Conservation (phyloP, 2,888 invertebrate species). For the Cataglyphis altisquamis region DNA sequence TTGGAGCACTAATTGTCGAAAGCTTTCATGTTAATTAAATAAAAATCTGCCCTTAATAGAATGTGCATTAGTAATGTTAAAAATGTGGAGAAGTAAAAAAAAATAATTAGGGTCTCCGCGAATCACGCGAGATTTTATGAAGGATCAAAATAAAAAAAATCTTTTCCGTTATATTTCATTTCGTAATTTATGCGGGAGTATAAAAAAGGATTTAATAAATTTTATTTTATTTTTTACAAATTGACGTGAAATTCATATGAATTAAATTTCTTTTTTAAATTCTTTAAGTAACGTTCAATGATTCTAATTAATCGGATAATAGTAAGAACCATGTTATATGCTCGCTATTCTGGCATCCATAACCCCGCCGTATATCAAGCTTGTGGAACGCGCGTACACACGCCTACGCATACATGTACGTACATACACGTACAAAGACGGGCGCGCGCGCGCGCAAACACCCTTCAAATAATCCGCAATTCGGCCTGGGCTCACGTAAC, state of each 20-base stretch:
- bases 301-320: background rate
- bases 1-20: constrained; percentile 35
- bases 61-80: background rate
- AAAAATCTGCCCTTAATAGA: constrained; percentile 27
- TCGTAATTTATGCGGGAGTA: background rate
- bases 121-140: background rate
- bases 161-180: constrained; percentile 6
- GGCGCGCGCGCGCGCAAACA: background rate
- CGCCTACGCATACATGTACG: background rate
- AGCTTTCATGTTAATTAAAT: constrained; percentile 20
- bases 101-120: background rate
- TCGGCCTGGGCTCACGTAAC: constrained; percentile 66
- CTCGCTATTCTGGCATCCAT: background rate
- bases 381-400: background rate
- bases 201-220: constrained; percentile 4
- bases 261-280: background rate
- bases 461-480: constrained; percentile 65
- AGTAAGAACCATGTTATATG: background rate
- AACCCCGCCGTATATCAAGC: background rate
- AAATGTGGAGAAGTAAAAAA: background rate
- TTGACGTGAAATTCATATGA: background rate
- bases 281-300: background rate
- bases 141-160: background rate
- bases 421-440: background rate
- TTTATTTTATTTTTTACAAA: background rate